Evolutionary conservation across 1,140 invertebrate genomes (phyloP), one percentile per base, ranked within the genome.

Genomic region (Trichomalopsis sarcophagae): DNA sequence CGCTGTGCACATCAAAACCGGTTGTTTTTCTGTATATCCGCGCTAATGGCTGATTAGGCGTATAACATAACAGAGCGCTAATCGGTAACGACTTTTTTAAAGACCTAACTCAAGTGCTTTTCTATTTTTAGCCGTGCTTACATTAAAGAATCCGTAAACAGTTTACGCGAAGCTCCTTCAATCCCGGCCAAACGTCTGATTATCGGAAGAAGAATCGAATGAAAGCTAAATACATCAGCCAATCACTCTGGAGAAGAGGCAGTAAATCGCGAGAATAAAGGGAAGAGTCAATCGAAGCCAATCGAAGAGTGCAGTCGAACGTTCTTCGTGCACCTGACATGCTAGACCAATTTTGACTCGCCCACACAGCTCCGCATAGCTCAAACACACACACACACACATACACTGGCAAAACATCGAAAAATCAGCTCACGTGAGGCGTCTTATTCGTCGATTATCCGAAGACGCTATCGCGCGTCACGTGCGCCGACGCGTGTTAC

Each of bases 401-500:
- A 5, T 69, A 69, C 23, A 23, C n/a, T 1, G 27, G 27, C 27
- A 69, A 71, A 71, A 3, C 68, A 21, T 74, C 17, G 7, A 40
- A 74, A 74, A 74, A 33, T 74, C 73, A 40, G 13, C 36, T 74
- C 73, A 40, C 33, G 30, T n/a, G 36, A 74, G 62, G 73, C 73
- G 73, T 74, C 33, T 36, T 40, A 40, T 74, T 74, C 73, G 73
- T 40, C 73, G 73, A 74, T 74, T 36, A 74, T 74, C 73, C 36
- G 7, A n/a, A 40, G 73, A 74, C 73, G 33, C 44, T 74, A 74
- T 74, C 73, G 73, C 21, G 73, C 36, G 73, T 74, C 73, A 74
- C 73, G 73, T 40, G 30, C 36, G 36, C 30, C 23, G 27, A 71
- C n/a, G 30, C 68, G 68, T 9, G 23, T 33, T 33, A 33, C 68